Conservation (phyloP, 2,888 invertebrate species). For the Fragum whitleyi region DNA sequence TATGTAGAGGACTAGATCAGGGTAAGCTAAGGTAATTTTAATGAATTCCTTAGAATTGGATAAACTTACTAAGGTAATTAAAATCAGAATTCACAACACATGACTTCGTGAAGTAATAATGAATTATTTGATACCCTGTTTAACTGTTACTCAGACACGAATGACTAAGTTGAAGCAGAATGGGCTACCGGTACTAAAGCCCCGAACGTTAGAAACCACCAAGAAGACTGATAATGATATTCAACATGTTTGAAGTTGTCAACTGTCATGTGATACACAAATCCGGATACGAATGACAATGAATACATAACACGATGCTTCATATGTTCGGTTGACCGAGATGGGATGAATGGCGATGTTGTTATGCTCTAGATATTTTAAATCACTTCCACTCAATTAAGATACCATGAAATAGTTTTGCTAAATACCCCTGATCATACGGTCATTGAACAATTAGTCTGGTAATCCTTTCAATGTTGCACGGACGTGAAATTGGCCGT, state of each 20-base stretch:
- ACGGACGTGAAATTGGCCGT: neutral
- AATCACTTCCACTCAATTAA: conserved; percentile 4
- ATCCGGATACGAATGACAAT: neutral
- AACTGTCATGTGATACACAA: neutral
- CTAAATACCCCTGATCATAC: neutral
- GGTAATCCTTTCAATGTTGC: neutral
- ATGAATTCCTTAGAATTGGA: no score
- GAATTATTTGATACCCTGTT: no score
- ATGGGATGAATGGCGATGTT: neutral
- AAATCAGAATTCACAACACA: no score
- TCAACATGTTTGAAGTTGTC: neutral
- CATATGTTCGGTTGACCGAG: neutral
- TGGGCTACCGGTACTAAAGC: no score
- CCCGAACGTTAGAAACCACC: no score
- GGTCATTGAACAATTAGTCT: neutral
- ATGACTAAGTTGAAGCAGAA: no score
- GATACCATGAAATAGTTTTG: neutral
- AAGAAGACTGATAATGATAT: no score
- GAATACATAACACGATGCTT: neutral
- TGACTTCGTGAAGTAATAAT: no score
- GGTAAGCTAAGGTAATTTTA: no score
- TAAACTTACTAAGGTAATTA: no score
- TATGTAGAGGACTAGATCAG: no score
- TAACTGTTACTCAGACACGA: no score
- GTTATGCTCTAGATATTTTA: conserved; percentile 1